Percentiles rank a stretch among this genome's conserved stretches.
Conservation (phyloP, 2,888 invertebrate species). For the Drosophila eohydei region DNA sequence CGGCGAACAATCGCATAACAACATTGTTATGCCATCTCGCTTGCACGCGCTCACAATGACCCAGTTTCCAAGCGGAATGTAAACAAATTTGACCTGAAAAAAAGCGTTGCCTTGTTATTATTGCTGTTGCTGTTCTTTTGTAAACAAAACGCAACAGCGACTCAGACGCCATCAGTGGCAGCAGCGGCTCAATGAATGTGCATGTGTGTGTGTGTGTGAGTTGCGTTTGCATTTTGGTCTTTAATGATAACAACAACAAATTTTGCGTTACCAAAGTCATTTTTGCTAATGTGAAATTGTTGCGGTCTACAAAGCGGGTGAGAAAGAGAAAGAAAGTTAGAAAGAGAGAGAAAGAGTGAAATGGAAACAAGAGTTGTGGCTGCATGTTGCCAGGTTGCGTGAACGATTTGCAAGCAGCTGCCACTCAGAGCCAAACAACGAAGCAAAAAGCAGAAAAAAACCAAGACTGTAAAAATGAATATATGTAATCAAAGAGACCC, state of each 20-base stretch:
- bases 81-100: constrained; percentile 84
- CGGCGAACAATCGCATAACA: constrained; percentile 56
- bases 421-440: constrained; percentile 45
- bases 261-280: constrained; percentile 70
- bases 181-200: constrained; percentile 49
- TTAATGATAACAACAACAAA: constrained; percentile 49
- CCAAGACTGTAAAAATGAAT: constrained; percentile 40
- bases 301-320: constrained; percentile 27
- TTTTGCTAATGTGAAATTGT: constrained; percentile 71
- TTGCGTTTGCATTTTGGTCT: constrained; percentile 72
- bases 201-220: constrained; percentile 41
- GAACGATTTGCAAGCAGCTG: constrained; percentile 41
- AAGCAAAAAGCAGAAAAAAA: constrained; percentile 46
- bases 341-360: background rate
- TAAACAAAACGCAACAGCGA: constrained; percentile 74
- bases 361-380: constrained; percentile 2
- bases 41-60: constrained; percentile 80
- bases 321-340: background rate
- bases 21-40: constrained; percentile 41
- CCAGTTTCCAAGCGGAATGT: constrained; percentile 82
- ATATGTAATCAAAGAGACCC: constrained; percentile 16
- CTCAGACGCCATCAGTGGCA: constrained; percentile 52
- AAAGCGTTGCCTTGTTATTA: constrained; percentile 46
- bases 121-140: constrained; percentile 71
- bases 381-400: constrained; percentile 35